These are phyloP conservation scores for Scaptomyza tumidula DNA, from an alignment of 2,888 invertebrate genomes.

Conservation along the genomic window DNA sequence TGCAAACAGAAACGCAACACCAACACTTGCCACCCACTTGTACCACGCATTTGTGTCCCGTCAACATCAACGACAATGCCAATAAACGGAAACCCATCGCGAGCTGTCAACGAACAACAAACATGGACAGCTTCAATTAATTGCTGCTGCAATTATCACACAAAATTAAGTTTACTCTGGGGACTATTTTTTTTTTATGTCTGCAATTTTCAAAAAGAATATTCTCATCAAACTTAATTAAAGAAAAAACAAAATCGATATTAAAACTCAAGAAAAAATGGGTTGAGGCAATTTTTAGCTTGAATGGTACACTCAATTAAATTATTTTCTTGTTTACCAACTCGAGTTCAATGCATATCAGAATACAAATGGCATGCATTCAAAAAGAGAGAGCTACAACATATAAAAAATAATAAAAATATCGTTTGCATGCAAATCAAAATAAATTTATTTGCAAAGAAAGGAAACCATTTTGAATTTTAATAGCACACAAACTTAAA, in stretches of 20 bases:
- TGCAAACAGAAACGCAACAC: background rate
- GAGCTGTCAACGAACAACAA: constrained; percentile 2
- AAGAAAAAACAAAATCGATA: background rate
- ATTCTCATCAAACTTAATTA: background rate
- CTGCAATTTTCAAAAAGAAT: background rate
- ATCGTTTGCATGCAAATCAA: constrained; percentile 2
- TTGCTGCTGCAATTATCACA: constrained; percentile 1
- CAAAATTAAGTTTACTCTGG: background rate
- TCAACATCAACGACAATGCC: background rate
- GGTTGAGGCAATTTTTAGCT: background rate
- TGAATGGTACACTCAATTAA: background rate
- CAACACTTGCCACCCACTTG: background rate
- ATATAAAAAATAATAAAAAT: background rate
- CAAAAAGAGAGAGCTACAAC: background rate
- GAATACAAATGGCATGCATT: constrained; percentile 5
- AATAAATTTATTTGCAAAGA: too few species aligned
- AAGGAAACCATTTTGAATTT: too few species aligned
- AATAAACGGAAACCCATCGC: background rate
- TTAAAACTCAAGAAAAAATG: background rate
- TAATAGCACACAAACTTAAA: too few species aligned
- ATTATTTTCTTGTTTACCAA: background rate
- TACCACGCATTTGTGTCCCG: background rate
- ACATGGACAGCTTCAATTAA: constrained; percentile 3
- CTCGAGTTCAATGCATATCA: background rate
- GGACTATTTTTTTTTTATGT: background rate